Evolutionary conservation across 2,888 invertebrate species (phyloP).

Genomic region (Lydus trimaculatus): DNA sequence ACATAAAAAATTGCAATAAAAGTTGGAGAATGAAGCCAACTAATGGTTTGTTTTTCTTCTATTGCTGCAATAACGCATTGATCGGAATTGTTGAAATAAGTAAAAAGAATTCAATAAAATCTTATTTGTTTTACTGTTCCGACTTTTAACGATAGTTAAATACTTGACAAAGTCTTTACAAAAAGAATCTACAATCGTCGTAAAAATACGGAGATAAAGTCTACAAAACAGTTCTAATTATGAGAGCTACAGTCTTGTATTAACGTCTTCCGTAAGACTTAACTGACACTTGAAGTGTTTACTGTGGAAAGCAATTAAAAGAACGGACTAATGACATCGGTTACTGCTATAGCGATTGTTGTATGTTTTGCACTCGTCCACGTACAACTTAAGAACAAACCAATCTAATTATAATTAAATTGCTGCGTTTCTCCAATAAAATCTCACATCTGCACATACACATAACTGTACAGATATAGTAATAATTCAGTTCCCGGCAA

Average conservation of each 20-base stretch:
- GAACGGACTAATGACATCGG: conserved; percentile 31
- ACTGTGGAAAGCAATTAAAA: conserved; percentile 37
- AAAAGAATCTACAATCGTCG: conserved; percentile 2
- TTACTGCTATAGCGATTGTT: conserved; percentile 27
- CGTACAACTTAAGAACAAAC: conserved; percentile 23
- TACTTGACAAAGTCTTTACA: conserved; percentile 5
- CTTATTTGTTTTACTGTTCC: not conserved
- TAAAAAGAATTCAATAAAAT: not conserved
- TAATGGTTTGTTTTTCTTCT: not conserved
- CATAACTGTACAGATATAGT: not conserved
- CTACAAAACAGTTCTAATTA: conserved; percentile 26
- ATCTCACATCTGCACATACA: not conserved
- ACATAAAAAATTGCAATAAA: not conserved
- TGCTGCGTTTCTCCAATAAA: not conserved
- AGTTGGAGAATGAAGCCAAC: not conserved
- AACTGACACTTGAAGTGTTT: conserved; percentile 27
- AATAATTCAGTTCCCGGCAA: conserved; percentile 18
- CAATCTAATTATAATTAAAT: conserved; percentile 1
- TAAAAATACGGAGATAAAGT: conserved; percentile 17
- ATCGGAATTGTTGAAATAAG: not conserved
- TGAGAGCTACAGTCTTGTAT: conserved; percentile 25
- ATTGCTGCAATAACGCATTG: not conserved
- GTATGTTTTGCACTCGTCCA: conserved; percentile 34
- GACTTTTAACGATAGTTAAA: conserved; percentile 7
- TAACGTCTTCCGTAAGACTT: conserved; percentile 22